A percentile compares a stretch with the other conserved stretches of the same genome.
Evolutionary conservation across 2,113 vertebrate species (phyloP).

Genomic region (Junco hyemalis): DNA sequence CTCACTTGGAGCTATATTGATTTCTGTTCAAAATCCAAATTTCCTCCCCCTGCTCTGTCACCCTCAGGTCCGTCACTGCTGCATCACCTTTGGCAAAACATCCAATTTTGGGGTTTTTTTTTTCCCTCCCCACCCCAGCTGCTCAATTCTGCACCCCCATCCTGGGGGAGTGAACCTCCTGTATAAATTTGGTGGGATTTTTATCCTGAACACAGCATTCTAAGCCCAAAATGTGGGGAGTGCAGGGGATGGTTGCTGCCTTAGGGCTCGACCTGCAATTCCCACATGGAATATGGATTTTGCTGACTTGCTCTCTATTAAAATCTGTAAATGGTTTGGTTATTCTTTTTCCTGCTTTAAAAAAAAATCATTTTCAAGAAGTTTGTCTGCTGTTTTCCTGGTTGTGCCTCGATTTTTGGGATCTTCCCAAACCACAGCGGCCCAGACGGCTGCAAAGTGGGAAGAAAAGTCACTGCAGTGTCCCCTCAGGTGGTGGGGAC

Average conservation of each 20-base stretch:
- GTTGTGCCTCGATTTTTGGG: not conserved
- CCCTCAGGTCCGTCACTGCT: fast-evolving
- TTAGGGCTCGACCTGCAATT: not conserved
- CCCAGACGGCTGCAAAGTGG: not conserved
- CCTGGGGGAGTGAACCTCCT: not conserved
- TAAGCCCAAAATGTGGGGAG: fast-evolving
- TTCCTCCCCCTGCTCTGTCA: not conserved
- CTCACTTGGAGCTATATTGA: fast-evolving
- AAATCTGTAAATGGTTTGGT: not conserved
- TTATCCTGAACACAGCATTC: fast-evolving
- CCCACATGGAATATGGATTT: not conserved
- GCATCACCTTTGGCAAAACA: not conserved
- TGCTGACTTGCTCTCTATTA: not conserved
- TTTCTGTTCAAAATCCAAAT: not conserved
- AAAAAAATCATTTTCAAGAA: not conserved
- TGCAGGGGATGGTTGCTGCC: fast-evolving
- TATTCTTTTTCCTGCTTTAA: not conserved
- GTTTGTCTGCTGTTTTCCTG: not conserved
- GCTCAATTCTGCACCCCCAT: fast-evolving
- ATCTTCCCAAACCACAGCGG: not conserved
- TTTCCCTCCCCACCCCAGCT: not conserved
- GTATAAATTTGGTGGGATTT: not conserved
- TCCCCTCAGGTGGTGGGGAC: not conserved
- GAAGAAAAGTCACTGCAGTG: not conserved
- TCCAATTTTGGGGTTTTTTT: fast-evolving